Evolutionary conservation across 1,140 invertebrate species (phyloP).

Genomic region (Leptinotarsa texana): DNA sequence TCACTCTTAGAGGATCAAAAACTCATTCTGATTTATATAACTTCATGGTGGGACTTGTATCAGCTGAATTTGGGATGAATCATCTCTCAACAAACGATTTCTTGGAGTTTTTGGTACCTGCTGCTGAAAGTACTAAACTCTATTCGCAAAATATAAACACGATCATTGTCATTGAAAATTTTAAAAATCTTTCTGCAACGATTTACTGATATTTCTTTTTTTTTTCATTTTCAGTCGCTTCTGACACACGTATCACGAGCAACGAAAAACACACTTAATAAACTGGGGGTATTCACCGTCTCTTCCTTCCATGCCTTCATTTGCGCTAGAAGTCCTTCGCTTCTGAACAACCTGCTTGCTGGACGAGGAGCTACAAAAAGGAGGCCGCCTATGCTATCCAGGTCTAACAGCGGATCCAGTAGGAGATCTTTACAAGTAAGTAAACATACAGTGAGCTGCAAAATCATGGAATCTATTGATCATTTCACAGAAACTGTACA

Average conservation of each 20-base stretch:
- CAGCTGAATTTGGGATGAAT: no score
- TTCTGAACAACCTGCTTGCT: conserved; percentile 89
- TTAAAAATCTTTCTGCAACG: no score
- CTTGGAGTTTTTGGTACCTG: no score
- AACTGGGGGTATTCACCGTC: conserved; percentile 95
- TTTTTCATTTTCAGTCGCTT: conserved; percentile 72
- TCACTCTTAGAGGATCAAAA: no score
- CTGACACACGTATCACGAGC: conserved; percentile 92
- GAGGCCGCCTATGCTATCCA: conserved; percentile 80
- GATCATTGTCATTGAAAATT: no score
- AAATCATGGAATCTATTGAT: not conserved
- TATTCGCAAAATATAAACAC: no score
- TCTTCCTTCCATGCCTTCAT: conserved; percentile 98
- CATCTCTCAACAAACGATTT: no score
- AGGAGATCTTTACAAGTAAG: conserved; percentile 76
- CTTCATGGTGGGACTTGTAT: no score
- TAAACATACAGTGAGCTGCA: not conserved
- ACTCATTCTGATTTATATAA: no score
- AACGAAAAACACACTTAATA: conserved; percentile 93
- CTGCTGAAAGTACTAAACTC: no score
- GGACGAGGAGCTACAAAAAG: conserved; percentile 88
- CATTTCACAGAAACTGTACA: not conserved
- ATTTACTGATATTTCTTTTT: not conserved
- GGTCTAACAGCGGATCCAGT: conserved; percentile 85
- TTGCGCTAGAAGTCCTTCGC: conserved; percentile 88